Percentiles rank a stretch among this genome's conserved stretches.
phyloP scores from a whole-genome alignment of 2,888 invertebrate genomes.

The Phaedon cochleariae region DNA sequence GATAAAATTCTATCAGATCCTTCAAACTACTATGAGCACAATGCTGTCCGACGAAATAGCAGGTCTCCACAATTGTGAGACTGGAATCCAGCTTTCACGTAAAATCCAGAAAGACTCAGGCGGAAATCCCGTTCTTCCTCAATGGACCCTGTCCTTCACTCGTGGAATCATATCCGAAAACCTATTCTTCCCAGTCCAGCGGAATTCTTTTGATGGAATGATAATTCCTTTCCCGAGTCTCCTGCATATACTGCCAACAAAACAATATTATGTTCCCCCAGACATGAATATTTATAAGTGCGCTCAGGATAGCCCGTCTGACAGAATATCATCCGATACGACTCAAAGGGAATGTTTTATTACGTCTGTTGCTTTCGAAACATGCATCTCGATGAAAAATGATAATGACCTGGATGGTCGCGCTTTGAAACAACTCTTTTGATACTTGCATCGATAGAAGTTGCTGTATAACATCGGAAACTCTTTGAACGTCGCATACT shows the following conservation, averaged over 20 bases:
- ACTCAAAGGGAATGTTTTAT: slow-evolving; percentile 33
- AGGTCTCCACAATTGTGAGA: no score
- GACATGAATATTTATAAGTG: slow-evolving; percentile 35
- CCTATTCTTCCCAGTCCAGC: no score
- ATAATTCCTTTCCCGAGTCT: not conserved
- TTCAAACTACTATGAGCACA: no score
- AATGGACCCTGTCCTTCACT: no score
- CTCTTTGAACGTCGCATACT: not conserved
- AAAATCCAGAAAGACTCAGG: no score
- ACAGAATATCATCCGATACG: slow-evolving; percentile 30
- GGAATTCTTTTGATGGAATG: no score
- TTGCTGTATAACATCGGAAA: no score
- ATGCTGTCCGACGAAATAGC: no score
- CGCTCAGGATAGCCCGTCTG: slow-evolving; percentile 11
- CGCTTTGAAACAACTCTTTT: slow-evolving; percentile 10
- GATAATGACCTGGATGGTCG: slow-evolving; percentile 12
- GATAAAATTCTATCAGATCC: no score
- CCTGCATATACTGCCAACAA: slow-evolving; percentile 17
- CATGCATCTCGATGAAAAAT: slow-evolving; percentile 18
- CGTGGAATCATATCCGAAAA: no score
- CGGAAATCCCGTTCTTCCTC: no score
- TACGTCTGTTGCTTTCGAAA: slow-evolving; percentile 30
- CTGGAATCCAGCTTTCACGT: no score
- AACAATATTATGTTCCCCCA: slow-evolving; percentile 18
- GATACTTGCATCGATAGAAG: not conserved